phyloP scores from a whole-genome alignment of 1,140 invertebrate genomes.

The Aphis craccivora region DNA sequence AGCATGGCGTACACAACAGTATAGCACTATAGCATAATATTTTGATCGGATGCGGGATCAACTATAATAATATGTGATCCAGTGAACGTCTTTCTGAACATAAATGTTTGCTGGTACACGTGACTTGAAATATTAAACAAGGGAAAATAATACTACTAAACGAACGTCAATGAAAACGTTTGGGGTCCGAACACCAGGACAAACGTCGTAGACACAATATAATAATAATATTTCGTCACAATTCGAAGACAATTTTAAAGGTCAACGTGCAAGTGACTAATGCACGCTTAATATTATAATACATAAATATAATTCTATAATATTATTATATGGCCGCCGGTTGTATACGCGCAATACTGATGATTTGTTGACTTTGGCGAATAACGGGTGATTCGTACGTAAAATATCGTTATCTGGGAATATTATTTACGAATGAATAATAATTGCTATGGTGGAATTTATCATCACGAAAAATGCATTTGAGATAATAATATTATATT shows the following conservation, averaged over 20 bases:
- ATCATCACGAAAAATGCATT: neutral
- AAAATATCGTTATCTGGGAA: neutral
- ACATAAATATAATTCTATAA: neutral
- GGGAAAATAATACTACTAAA: neutral
- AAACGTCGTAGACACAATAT: neutral
- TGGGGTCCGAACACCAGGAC: neutral
- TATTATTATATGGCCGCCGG: neutral
- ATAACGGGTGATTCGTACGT: neutral
- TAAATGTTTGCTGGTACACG: neutral
- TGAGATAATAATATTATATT: neutral
- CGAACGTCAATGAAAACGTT: constrained; percentile 4
- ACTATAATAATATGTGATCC: neutral
- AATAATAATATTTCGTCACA: neutral
- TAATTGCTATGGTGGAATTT: neutral
- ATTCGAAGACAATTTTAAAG: constrained; percentile 9
- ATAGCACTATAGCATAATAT: neutral
- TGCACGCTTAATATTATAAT: neutral
- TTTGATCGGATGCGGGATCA: neutral
- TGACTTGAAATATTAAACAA: neutral
- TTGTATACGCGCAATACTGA: neutral
- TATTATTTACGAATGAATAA: neutral
- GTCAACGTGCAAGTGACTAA: neutral
- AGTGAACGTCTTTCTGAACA: neutral
- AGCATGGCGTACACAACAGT: neutral
- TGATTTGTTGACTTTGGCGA: neutral